phyloP scores from a whole-genome alignment of 2,113 vertebrate genomes.

The Pomatorhinus ruficollis region DNA sequence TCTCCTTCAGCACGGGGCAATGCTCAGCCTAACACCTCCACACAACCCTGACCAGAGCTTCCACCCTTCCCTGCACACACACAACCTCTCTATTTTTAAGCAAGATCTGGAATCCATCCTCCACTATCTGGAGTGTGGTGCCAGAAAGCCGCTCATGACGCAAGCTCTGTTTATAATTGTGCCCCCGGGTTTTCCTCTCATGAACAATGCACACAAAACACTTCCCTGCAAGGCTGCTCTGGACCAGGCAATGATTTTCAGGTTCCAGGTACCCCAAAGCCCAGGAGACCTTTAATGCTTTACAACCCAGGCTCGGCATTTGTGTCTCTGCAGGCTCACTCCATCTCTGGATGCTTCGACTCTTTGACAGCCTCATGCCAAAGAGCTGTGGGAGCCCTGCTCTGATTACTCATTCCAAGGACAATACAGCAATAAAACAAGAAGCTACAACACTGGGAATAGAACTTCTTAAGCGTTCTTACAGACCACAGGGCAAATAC shows the following conservation, averaged over 20 bases:
- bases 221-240: constrained; percentile 3
- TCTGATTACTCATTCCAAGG: background rate
- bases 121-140: background rate
- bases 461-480: background rate
- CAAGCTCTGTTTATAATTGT: constrained; percentile 41
- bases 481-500: background rate
- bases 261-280: background rate
- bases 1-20: background rate
- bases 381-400: background rate
- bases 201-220: background rate
- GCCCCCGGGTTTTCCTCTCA: constrained; percentile 43
- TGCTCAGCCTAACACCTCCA: accelerated
- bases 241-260: background rate
- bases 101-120: constrained; percentile 8
- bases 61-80: background rate
- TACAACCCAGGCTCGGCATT: accelerated
- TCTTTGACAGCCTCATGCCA: background rate
- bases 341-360: background rate
- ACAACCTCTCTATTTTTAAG: constrained; percentile 43
- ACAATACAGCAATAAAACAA: constrained; percentile 35
- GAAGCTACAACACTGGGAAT: background rate
- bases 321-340: background rate
- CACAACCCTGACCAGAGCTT: background rate
- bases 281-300: background rate
- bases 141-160: background rate